Base-by-base conservation (phyloP, 2,888 invertebrate species). In the Drosophila tripunctata region DNA sequence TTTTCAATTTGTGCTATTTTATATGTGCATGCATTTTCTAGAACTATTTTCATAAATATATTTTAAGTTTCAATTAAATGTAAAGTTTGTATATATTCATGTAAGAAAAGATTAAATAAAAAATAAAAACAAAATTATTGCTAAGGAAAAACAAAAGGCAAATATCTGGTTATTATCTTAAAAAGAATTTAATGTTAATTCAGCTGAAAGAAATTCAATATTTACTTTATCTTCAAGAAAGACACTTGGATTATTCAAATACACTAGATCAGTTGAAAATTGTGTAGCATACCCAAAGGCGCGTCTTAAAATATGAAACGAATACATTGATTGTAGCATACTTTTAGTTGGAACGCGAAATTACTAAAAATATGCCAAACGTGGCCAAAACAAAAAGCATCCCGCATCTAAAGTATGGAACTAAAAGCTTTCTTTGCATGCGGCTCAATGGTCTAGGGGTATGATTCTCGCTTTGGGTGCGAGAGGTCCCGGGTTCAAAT, bases 401-500 rank as follows among this genome's bases (percentile, higher is more conserved):
- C 8, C 15, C 21, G n/a, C 2, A 19, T 43, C 24, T 17, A 19
- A 48, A 35, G 36, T 43, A 47, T 33, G 10, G n/a, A 31, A 22
- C 17, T 45, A 22, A 31, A 38, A 44, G 35, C 10, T 14, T 1
- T 4, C 17, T 4, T 1, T 4, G 24, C 73, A 88, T 43, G 89
- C 56, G 90, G 90, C 90, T 90, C 90, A 90, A 90, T 90, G 90
- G 90, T 90, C 90, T 90, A 90, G 90, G 89, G 90, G 90, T 89
- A 90, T 90, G 90, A 90, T 90, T 90, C 89, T 90, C 90, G 90
- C 90, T 90, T 90, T 89, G 90, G 90, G 90, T 90, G 90, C 90
- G 90, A 90, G 90, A 90, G 90, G 90, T 90, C 90, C 90, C 90
- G 90, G 90, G 90, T 90, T 90, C 90, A 90, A 90, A 90, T 90